These are phyloP conservation scores for Chrysotoxum bicinctum DNA, from an alignment of 2,888 invertebrate species.

Conservation along the genomic window DNA sequence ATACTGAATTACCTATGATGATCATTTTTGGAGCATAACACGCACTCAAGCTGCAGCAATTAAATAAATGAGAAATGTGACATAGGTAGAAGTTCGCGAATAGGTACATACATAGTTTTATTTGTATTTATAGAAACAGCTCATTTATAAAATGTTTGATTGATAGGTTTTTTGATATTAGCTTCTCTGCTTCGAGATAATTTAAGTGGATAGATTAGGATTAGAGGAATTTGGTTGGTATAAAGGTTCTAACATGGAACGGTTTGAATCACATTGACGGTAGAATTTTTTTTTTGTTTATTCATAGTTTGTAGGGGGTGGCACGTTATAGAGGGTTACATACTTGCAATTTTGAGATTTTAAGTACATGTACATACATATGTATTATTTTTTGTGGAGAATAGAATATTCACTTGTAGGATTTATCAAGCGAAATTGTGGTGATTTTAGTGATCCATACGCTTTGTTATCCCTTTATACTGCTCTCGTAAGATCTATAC, in stretches of 20 bases:
- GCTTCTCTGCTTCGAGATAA: neutral
- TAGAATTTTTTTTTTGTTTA: neutral
- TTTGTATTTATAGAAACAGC: neutral
- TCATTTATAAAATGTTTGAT: constrained; percentile 8
- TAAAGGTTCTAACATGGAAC: neutral
- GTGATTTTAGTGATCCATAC: no score
- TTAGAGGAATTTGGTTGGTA: neutral
- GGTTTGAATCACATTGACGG: neutral
- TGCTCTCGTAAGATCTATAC: no score
- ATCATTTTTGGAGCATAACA: constrained; percentile 19
- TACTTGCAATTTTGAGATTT: neutral
- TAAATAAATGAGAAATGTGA: neutral
- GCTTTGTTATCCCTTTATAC: no score
- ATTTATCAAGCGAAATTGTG: no score
- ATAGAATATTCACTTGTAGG: no score
- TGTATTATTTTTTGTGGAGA: no score
- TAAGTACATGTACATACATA: neutral
- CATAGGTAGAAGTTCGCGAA: neutral
- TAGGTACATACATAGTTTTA: neutral
- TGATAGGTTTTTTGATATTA: constrained; percentile 5
- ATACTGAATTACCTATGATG: neutral
- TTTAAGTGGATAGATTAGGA: neutral
- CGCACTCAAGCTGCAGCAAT: constrained; percentile 7
- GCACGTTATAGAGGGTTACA: neutral
- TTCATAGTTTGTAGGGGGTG: neutral